Base-by-base conservation (phyloP, 2,888 invertebrate genomes). In the Eupithecia subfuscata region DNA sequence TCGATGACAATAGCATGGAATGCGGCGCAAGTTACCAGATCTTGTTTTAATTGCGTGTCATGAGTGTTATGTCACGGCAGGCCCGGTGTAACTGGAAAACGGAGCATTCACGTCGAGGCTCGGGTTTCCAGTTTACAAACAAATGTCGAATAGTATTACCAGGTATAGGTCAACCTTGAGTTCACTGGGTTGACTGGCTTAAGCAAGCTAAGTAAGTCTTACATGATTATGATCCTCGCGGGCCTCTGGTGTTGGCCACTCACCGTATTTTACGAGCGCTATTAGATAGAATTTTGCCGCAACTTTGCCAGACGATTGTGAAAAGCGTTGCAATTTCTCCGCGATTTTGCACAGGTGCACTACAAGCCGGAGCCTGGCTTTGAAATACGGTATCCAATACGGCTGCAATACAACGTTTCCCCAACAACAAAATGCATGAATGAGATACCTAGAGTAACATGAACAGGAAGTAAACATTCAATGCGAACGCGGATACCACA, bases 1-100 rank as follows among this genome's bases (percentile, higher is more conserved):
- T 73, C n/a, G 79, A 84, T 79, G 76, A 89, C 89, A 89, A 89
- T 89, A 82, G 85, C 82, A 79, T 80, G 88, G 89, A 89, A 89
- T 89, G 88, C 84, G 82, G 75, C 68, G 75, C 78, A 74, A 75
- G 78, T 77, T 73, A 78, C 78, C 78, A 78, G 80, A 75, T 78
- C 79, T 79, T 78, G 81, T 79, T 80, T 80, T 79, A 82, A 80
- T 80, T 80, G 79, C 79, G 73, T 79, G 77, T 75, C 78, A 63
- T 45, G 76, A 77, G 73, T 75, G 71, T 78, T 79, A 75, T 80
- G 78, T 77, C 79, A 79, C 71, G 69, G 67, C 75, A 77, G 56
- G 45, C 69, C 70, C 69, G 65, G 73, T 71, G 65, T 12, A 34
- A 68, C 78, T 75, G 75, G 74, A 77, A 70, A 70, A 78, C 68